Base-by-base conservation (phyloP, 2,797 vertebrate genomes). In the Setipinna tenuifilis region DNA sequence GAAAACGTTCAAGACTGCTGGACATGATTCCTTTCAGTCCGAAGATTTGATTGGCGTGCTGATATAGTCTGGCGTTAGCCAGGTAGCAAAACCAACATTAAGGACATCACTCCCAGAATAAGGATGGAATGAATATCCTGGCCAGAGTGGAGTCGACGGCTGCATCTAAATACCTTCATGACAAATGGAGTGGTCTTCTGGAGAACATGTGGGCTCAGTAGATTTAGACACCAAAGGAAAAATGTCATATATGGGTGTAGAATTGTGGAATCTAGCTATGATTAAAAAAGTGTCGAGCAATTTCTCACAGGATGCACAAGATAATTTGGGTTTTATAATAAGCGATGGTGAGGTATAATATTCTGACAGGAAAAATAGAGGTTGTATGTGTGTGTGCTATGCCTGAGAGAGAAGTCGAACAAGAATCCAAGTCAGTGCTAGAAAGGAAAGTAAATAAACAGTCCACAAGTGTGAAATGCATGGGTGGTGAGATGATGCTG, bases 401-500 rank as follows among this genome's bases (percentile, higher is more conserved):
- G 28, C 68, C 68, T 75, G 68, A 75, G 68, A 75, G 11, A 75
- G 25, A 68, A 28, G 23, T 28, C 25, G 25, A 28, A 68, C 62
- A 68, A 25, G 21, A 23, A 82, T 28, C 35, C 23, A 35, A 59
- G 62, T 87, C 44, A n/a, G 61, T n/a, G 54, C 57, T 28, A 84
- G 25, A 57, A 44, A 35, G 81, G 59, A 68, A 35, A 44, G 78
- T 58, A 71, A 46, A 87, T 84, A 61, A 85, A 85, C 75, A 83
- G 10, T 75, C 65, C 65, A 12, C 83, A 90, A 87, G 81, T 83
- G 88, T 87, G 6, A 78, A 44, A 25, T 89, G 84, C 87, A 85
- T 83, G 82, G 80, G 86, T 75, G 68, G 16, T 75, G 28, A 35
- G 68, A 19, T 14, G 68, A 3, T 75, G 16, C 68, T 41, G 62